phyloP scores from a whole-genome alignment of 2,113 vertebrate genomes.

The Camelus dromedarius region DNA sequence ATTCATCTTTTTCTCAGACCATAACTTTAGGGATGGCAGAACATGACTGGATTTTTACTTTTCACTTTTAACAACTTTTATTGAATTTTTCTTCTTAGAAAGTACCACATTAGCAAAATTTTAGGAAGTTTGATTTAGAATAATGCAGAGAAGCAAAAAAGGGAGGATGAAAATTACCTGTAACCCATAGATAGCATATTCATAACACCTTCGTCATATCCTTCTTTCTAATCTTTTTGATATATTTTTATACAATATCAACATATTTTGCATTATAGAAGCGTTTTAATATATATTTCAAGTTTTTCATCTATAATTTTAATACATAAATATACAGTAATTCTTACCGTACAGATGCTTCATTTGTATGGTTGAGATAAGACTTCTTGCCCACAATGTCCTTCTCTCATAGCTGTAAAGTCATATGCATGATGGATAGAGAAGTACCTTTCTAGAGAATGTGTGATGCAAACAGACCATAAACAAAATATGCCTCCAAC shows the following conservation, averaged over 20 bases:
- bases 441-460: background rate
- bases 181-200: background rate
- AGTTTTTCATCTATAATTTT: background rate
- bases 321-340: background rate
- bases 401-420: background rate
- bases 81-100: constrained; percentile 34
- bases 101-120: background rate
- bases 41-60: background rate
- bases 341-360: background rate
- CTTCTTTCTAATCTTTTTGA: background rate
- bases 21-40: background rate
- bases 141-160: background rate
- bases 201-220: background rate
- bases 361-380: background rate
- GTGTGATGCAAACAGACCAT: background rate
- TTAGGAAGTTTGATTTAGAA: constrained; percentile 29
- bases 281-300: background rate
- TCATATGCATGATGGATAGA: background rate
- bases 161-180: background rate
- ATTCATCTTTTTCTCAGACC: background rate
- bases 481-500: background rate
- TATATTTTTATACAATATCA: background rate
- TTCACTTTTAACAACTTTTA: background rate
- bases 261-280: background rate
- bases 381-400: background rate